These are phyloP conservation scores for Microcebus jonahi DNA, from an alignment of 2,113 vertebrate genomes.

Conservation along the genomic window DNA sequence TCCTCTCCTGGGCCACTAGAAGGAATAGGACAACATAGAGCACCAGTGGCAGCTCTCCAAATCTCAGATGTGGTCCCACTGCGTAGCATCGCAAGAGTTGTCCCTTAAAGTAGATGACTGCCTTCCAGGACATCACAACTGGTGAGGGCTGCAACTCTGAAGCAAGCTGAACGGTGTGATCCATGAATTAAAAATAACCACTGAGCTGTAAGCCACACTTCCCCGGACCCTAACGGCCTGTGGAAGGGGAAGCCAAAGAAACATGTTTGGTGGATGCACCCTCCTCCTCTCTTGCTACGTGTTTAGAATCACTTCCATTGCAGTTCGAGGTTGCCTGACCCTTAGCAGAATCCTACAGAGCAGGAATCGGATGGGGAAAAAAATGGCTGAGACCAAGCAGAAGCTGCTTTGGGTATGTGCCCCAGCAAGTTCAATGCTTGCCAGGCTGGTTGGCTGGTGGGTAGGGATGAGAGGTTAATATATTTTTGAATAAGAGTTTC, in stretches of 20 bases:
- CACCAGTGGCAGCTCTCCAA: background rate
- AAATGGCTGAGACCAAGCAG: background rate
- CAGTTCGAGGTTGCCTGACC: background rate
- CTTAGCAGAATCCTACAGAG: slow-evolving; percentile 7
- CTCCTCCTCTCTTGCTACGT: background rate
- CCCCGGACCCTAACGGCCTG: background rate
- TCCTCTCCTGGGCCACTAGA: background rate
- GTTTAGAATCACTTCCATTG: background rate
- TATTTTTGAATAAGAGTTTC: slow-evolving; percentile 60
- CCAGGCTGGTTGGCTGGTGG: background rate
- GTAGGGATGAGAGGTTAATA: background rate
- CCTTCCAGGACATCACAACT: slow-evolving; percentile 43
- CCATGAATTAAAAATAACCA: background rate
- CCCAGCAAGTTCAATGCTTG: slow-evolving; percentile 53
- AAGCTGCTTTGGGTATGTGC: slow-evolving; percentile 14
- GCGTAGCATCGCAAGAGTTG: background rate
- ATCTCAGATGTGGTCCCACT: background rate
- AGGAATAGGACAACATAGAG: background rate
- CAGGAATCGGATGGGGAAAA: background rate
- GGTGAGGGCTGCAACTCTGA: background rate
- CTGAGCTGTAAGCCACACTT: background rate
- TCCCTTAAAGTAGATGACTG: background rate
- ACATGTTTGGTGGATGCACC: background rate
- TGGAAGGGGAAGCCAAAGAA: slow-evolving; percentile 43
- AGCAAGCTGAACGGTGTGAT: background rate